These are phyloP conservation scores for Knipowitschia caucasica DNA, from an alignment of 2,797 vertebrate species.

Conservation along the genomic window DNA sequence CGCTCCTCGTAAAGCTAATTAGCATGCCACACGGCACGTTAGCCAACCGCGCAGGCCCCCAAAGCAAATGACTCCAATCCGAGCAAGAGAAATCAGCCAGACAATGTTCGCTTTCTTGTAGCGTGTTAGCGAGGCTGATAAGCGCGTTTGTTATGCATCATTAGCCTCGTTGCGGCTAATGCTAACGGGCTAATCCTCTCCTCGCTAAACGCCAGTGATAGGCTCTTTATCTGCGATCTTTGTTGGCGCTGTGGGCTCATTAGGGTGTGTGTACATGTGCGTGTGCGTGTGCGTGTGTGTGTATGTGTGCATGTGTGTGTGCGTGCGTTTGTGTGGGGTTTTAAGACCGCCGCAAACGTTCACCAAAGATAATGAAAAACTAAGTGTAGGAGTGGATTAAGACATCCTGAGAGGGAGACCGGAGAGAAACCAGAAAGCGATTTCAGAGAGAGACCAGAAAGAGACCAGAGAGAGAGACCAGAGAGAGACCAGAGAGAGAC, in stretches of 20 bases:
- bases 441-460: too few relatives aligned
- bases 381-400: too few relatives aligned
- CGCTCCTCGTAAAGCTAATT: slow-evolving; percentile 51
- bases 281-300: too few relatives aligned
- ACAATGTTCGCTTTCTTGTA: slow-evolving; percentile 6
- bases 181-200: slow-evolving; percentile 58
- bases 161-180: slow-evolving; percentile 55
- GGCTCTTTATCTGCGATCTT: slow-evolving; percentile 48
- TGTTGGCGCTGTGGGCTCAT: slow-evolving; percentile 46
- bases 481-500: too few relatives aligned
- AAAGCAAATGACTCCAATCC: slow-evolving; percentile 40
- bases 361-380: too few relatives aligned
- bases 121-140: slow-evolving; percentile 34
- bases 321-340: too few relatives aligned
- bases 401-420: too few relatives aligned
- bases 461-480: too few relatives aligned
- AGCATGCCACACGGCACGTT: slow-evolving; percentile 43
- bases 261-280: slow-evolving; percentile 61
- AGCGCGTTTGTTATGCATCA: slow-evolving; percentile 56
- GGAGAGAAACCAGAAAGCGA: too few relatives aligned
- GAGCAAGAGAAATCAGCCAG: too few relatives aligned
- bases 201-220: slow-evolving; percentile 49
- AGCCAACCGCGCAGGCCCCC: slow-evolving; percentile 32
- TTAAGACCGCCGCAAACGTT: too few relatives aligned
- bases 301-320: too few relatives aligned